Evolutionary conservation across 2,113 vertebrate genomes (phyloP).

Genomic region (Sapajus apella): DNA sequence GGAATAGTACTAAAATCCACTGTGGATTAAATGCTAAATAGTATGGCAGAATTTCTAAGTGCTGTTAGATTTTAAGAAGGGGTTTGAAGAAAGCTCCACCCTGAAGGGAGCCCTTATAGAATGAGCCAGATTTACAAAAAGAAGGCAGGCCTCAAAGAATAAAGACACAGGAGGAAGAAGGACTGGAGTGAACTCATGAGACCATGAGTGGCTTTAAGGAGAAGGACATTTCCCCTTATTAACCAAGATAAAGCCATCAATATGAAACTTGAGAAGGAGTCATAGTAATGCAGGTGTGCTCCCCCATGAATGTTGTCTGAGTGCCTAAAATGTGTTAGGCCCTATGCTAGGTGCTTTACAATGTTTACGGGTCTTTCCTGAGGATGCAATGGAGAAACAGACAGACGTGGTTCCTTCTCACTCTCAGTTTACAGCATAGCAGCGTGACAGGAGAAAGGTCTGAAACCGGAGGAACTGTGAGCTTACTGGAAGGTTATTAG

Average conservation of each 20-base stretch:
- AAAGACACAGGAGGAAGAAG: neutral
- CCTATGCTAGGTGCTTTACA: neutral
- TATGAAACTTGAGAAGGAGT: neutral
- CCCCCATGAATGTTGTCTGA: neutral
- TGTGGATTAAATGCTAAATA: neutral
- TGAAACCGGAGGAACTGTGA: neutral
- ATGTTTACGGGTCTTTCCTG: neutral
- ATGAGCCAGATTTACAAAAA: conserved; percentile 8
- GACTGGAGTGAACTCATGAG: conserved; percentile 18
- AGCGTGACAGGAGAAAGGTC: neutral
- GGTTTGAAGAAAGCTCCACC: neutral
- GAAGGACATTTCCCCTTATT: neutral
- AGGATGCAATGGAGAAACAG: neutral
- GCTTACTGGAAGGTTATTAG: neutral
- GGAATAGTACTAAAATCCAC: neutral
- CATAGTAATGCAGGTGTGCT: neutral
- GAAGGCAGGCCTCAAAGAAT: neutral
- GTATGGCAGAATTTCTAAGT: neutral
- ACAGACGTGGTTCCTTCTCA: neutral
- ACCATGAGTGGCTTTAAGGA: neutral
- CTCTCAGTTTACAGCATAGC: neutral
- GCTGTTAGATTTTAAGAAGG: neutral
- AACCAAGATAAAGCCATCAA: neutral
- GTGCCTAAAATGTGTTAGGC: neutral
- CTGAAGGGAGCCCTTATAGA: neutral